Evolutionary conservation across 2,797 vertebrate genomes (phyloP), one percentile per base, ranked within the genome.

Genomic region (Acrossocheilus wenchowensis): DNA sequence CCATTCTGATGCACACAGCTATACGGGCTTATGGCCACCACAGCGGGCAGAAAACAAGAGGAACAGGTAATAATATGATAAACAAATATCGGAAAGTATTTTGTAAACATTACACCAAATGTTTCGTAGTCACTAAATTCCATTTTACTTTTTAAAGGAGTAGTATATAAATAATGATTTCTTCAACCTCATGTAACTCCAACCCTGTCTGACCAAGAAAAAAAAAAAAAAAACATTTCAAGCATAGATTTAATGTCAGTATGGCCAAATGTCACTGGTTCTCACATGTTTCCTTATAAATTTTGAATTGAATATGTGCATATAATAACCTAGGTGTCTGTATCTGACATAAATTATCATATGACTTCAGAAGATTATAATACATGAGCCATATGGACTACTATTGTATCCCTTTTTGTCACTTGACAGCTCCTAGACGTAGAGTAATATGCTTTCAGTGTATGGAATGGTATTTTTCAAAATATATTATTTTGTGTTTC

Each of bases 41-140:
- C 52, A 80, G 6, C 39, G 62, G 26, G 10, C 54, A n/a, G 34
- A 36, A 54, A 41, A 36, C 89, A 48, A 57, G 52, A 26, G 15
- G 54, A 57, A 36, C 21, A 36, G 23, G 48, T 10, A 90, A 34
- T 19, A 45, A 57, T 34, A 34, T 54, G 21, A 23, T 77, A 54
- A 52, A 86, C 84, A 90, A 62, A 78, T 60, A 62, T 60, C 19
- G 15, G 1, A 78, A 78, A 9, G 26, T 52, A 34, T 50, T 50
- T 52, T 0, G 2, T 11, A 36, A 34, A 52, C n/a, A 75, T 75
- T 36, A 11, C 19, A 36, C 26, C 1, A 71, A 71, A 21, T 54
- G 11, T 78, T 78, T 78, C 5, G 10, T 41, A 3, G 4, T n/a
- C 54, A 77, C 3, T 36, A 54, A 21, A 21, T 36, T 10, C 19